Percentiles rank a stretch among this genome's conserved stretches.
phyloP scores from a whole-genome alignment of 1,140 invertebrate species.

The Uloborus diversus region DNA sequence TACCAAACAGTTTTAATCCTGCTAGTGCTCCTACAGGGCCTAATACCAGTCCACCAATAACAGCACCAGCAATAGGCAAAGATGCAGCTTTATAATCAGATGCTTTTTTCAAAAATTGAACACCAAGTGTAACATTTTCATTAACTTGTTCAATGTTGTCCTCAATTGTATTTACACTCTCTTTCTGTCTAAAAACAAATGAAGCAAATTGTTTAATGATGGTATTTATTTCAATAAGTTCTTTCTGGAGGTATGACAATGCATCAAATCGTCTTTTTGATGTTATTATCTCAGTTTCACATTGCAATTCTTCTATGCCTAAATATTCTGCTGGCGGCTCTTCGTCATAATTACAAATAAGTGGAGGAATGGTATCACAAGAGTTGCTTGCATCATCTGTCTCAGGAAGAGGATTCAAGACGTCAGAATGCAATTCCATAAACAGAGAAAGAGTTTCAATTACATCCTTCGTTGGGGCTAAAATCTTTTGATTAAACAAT shows the following conservation, averaged over 20 bases:
- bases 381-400: background rate
- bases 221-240: conserved; percentile 20
- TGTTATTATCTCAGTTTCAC: background rate
- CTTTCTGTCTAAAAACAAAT: conserved; percentile 28
- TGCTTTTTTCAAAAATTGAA: conserved; percentile 18
- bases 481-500: background rate
- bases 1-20: conserved; percentile 38
- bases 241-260: background rate
- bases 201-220: conserved; percentile 16
- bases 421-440: conserved; percentile 18
- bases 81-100: background rate
- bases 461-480: background rate
- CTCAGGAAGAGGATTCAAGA: conserved; percentile 3
- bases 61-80: conserved; percentile 32
- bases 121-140: conserved; percentile 28
- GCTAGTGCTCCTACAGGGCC: conserved; percentile 26
- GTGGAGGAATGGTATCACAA: background rate
- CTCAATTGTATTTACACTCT: conserved; percentile 30
- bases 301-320: background rate
- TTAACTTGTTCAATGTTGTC: conserved; percentile 8
- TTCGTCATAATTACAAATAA: background rate
- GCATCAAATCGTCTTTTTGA: background rate
- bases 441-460: conserved; percentile 12
- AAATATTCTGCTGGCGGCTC: background rate
- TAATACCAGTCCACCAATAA: conserved; percentile 16